phyloP scores from a whole-genome alignment of 1,140 invertebrate species.

The Diorhabda elongata region DNA sequence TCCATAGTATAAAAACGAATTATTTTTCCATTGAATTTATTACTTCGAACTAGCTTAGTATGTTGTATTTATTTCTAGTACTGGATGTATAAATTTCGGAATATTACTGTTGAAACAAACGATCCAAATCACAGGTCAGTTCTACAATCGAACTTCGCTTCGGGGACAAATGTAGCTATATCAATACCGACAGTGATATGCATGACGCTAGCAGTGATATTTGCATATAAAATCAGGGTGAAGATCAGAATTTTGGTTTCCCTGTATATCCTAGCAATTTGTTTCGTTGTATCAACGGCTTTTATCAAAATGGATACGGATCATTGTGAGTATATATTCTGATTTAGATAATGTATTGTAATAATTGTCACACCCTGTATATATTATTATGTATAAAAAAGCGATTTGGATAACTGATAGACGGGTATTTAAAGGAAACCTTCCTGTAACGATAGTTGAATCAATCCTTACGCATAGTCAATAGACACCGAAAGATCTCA shows the following conservation, averaged over 20 bases:
- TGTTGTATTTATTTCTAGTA: constrained; percentile 17
- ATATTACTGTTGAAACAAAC: background rate
- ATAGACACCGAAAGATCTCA: no score
- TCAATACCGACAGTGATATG: constrained; percentile 13
- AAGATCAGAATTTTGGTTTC: constrained; percentile 13
- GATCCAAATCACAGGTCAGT: constrained; percentile 6
- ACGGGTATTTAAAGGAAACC: no score
- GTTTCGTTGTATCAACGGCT: constrained; percentile 11
- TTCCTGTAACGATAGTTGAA: no score
- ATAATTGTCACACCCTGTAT: no score
- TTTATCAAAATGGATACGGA: constrained; percentile 17
- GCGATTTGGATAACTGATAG: no score
- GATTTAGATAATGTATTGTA: no score
- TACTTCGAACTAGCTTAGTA: background rate
- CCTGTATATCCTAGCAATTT: constrained; percentile 4
- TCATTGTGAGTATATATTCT: constrained; percentile 9
- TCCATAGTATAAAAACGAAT: no score
- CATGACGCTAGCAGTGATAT: constrained; percentile 9
- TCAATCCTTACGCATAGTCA: no score
- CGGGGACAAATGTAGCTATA: constrained; percentile 12
- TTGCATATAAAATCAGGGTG: constrained; percentile 17
- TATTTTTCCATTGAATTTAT: no score
- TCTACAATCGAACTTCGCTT: constrained; percentile 18
- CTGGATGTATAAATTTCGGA: constrained; percentile 24
- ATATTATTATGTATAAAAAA: no score